Evolutionary conservation across 2,888 invertebrate species (phyloP), one percentile per base, ranked within the genome.

Genomic region (Limenitis camilla): DNA sequence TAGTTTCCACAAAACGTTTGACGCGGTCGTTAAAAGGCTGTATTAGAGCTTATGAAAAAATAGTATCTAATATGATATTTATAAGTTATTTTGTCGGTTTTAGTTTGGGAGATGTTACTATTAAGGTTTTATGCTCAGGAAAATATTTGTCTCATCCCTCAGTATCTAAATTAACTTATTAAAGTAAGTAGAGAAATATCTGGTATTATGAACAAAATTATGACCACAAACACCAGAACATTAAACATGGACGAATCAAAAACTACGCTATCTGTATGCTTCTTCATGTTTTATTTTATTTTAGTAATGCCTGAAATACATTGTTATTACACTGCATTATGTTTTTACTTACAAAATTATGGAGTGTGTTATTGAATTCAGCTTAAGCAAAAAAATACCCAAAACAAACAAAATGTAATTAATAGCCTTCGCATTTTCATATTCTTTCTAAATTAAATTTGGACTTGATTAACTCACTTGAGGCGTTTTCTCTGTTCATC

Each of bases 401-500:
- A 83, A 84, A 85, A 79, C 82, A 86, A 86, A 86, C 78, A 85
- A 82, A 82, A 80, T 61, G 64, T 70, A 72, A 72, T 71, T 71
- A 79, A 78, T 74, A 70, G 69, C 67, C 64, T 70, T 61, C 68
- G 69, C 68, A 68, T 78, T 78, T 76, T 78, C 74, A 73, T 79
- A 76, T 78, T 69, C 72, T 65, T 78, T 72, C 80, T 77, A 84
- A 85, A 86, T 86, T 86, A 77, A 85, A 85, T 85, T 86, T 84
- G 81, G 83, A 79, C 78, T 78, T 82, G 81, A 84, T 84, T 78
- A 80, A 77, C 76, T 76, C 73, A 79, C 81, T 81, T 71, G 74
- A 86, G 86, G 86, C 86, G 86, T 85, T 84, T 84, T 85, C 85
- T 79, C 77, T 81, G 83, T 86, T 81, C 86, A 87, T 87, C 85